Evolutionary conservation across 1,140 invertebrate genomes (phyloP).

Genomic region (Acyrthosiphon pisum): DNA sequence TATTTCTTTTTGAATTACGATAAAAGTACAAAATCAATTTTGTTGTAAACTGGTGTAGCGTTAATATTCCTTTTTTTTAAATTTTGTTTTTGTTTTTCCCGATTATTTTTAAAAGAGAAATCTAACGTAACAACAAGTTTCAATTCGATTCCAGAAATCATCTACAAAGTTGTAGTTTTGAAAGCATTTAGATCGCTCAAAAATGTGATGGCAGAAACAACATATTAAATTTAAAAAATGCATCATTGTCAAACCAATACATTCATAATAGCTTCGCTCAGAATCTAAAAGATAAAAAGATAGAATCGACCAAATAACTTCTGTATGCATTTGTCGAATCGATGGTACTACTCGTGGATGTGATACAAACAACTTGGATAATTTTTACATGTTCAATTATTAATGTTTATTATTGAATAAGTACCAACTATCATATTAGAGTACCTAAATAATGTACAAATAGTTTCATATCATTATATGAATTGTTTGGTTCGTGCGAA

Average conservation of each 20-base stretch:
- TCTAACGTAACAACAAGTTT: background rate
- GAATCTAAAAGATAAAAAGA: background rate
- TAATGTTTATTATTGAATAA: background rate
- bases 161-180: background rate
- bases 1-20: background rate
- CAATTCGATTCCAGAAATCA: background rate
- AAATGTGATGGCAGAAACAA: background rate
- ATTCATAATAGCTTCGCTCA: background rate
- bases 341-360: background rate
- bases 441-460: too few relatives aligned
- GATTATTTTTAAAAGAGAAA: background rate
- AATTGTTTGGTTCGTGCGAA: background rate
- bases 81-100: background rate
- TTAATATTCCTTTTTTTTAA: background rate
- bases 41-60: background rate
- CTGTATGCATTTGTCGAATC: background rate
- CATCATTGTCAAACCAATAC: background rate
- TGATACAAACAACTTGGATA: background rate
- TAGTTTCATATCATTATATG: background rate
- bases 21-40: background rate
- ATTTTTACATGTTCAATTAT: too few relatives aligned
- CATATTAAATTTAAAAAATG: background rate
- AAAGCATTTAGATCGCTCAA: too few relatives aligned
- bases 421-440: too few relatives aligned
- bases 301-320: background rate